Base-by-base conservation (phyloP, 2,888 invertebrate genomes). In the Ormyrus nitidulus region DNA sequence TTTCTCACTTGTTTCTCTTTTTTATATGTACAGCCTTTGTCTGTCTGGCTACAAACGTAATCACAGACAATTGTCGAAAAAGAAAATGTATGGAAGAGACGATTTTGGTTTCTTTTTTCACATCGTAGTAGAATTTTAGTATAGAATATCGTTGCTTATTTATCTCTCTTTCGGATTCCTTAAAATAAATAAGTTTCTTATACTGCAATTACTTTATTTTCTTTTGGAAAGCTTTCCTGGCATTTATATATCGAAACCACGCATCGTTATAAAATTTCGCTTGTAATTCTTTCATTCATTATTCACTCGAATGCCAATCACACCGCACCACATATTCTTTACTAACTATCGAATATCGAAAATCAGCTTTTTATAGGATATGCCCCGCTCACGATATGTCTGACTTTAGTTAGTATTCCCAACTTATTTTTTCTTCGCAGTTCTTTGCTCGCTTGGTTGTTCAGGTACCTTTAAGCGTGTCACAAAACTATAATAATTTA, bases 341-440 rank as follows among this genome's bases (percentile, higher is more conserved):
- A 10, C 71, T 56, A 8, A 10, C 71, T 56, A 8, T 48, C 34
- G 7, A 74, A 58, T 65, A 19, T 62, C 34, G 49, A 66, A 81
- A 77, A 74, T 74, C 54, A 77, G 61, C 65, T 78, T 70, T 59
- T 70, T 72, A 78, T 82, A 86, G 85, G 88, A 88, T 88, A 88
- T 88, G 88, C 86, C 84, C 59, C 85, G 83, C 84, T 86, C 86
- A 85, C 87, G 89, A 89, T 89, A 89, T 89, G 89, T 88, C 85
- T 86, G 79, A 79, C 84, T 81, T 58, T 70, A 79, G 58, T 78
- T 75, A 72, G 74, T 56, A 62, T 70, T 70, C 53, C 75, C 71
- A 64, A 69, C 56, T 62, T 69, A 13, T 6, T 56, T 62, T 71
- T 59, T 62, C 80, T 85, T 85, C 84, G 84, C 85, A 86, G 85